Evolutionary conservation across 2,113 vertebrate genomes (phyloP), one percentile per base, ranked within the genome.

Genomic region (Acrocephalus arundinaceus): DNA sequence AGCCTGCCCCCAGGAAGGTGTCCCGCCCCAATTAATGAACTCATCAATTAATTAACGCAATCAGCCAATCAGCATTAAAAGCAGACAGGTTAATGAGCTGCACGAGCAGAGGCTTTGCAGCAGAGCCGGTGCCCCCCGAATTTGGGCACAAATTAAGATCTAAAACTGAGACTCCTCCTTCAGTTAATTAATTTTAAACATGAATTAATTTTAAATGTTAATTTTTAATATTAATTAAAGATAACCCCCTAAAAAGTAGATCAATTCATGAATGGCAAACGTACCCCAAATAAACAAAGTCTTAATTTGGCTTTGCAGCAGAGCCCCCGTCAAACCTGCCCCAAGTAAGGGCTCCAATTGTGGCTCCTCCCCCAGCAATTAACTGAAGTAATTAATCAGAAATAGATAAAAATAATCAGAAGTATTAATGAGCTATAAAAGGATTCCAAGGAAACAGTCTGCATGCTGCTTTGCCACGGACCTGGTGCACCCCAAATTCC

Each of bases 61-160:
- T 20, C 2, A 19, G 6, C 4, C 61, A 10, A 5, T 21, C 13
- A 2, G 31, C 27, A 4, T 10, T 7, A 20, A 15, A 20, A 63
- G 39, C 62, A 43, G 39, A 4, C 9, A 10, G 4, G 9, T 43
- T 65, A 45, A 65, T 12, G 62, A 65, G 35, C 35, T 35, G 35
- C 35, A 63, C 4, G 9, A 31, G 62, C 62, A 16, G 62, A 15
- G 62, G 39, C 62, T 14, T 4, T 2, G 5, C 20, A 31, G 20
- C 28, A 35, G 35, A 35, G 35, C 35, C 8, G 35, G 35, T 35
- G 35, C 35, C 35, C 35, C 35, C 35, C 35, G 35, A 35, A 35
- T 35, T 35, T 35, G 35, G 35, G 35, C 41, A 27, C 30, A 45
- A 45, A 33, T 17, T 12, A 17, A 33, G 11, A 66, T 16, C 21